phyloP scores from a whole-genome alignment of 2,113 vertebrate species.

The Rousettus leschenaultii region DNA sequence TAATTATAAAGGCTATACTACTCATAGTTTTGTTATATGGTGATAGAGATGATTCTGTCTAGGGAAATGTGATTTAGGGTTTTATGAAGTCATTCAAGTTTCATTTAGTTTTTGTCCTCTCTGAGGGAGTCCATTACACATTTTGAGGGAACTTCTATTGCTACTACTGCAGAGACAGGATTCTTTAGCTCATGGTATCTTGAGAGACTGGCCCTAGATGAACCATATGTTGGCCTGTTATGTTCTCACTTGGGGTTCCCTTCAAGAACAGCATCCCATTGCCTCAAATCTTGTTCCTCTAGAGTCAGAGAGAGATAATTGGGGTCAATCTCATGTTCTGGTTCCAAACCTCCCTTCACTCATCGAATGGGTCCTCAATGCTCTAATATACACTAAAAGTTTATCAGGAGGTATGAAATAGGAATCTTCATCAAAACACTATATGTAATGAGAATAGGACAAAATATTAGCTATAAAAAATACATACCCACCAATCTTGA shows the following conservation, averaged over 20 bases:
- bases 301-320: not conserved
- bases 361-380: not conserved
- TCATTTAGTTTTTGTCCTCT: not conserved
- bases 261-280: not conserved
- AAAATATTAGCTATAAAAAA: not conserved
- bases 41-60: not conserved
- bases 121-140: not conserved
- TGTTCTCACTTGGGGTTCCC: not conserved
- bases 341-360: not conserved
- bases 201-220: not conserved
- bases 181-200: not conserved
- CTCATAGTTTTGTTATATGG: not conserved
- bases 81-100: not conserved
- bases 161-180: not conserved
- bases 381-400: not conserved
- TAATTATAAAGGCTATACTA: not conserved
- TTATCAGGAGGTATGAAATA: not conserved
- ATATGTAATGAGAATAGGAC: not conserved
- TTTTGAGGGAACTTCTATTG: not conserved
- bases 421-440: not conserved
- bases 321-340: not conserved
- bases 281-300: not conserved
- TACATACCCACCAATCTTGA: not conserved
- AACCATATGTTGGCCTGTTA: not conserved
- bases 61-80: not conserved